Percentiles rank a stretch among this genome's conserved stretches.
These are phyloP conservation scores for Ammodytes dubius DNA, from an alignment of 2,113 vertebrate genomes.

Conservation along the genomic window DNA sequence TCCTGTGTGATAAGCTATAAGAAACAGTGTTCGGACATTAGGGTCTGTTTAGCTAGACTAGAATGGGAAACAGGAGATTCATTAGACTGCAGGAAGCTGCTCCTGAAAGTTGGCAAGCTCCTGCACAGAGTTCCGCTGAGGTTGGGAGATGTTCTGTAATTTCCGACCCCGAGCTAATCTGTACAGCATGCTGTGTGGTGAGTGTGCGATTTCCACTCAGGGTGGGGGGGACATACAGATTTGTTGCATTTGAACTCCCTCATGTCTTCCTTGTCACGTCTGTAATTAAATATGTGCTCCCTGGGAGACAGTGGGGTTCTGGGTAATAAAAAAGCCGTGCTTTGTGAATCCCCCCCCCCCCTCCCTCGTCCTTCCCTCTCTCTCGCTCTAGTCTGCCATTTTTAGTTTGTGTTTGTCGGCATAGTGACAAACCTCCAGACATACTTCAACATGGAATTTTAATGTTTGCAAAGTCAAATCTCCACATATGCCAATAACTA, in stretches of 20 bases:
- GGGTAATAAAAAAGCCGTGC: conserved; percentile 68
- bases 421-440: conserved; percentile 59
- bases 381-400: conserved; percentile 19
- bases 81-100: conserved; percentile 55
- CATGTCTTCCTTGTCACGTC: conserved; percentile 64
- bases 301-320: conserved; percentile 62
- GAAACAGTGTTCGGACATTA: conserved; percentile 26
- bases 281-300: conserved; percentile 80
- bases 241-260: conserved; percentile 69
- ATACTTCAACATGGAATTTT: conserved; percentile 43
- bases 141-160: conserved; percentile 78
- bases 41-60: conserved; percentile 15
- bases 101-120: conserved; percentile 52
- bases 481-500: conserved; percentile 45
- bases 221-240: conserved; percentile 50
- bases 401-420: conserved; percentile 57
- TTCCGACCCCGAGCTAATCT: conserved; percentile 76
- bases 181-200: conserved; percentile 73
- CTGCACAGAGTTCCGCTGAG: conserved; percentile 65
- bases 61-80: conserved; percentile 41
- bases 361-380: not conserved
- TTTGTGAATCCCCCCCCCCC: conserved; percentile 20
- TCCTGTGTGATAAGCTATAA: conserved; percentile 26
- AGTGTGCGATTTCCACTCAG: conserved; percentile 65
- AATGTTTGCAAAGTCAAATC: conserved; percentile 40